phyloP scores from a whole-genome alignment of 2,797 vertebrate genomes.

The Catharus ustulatus region DNA sequence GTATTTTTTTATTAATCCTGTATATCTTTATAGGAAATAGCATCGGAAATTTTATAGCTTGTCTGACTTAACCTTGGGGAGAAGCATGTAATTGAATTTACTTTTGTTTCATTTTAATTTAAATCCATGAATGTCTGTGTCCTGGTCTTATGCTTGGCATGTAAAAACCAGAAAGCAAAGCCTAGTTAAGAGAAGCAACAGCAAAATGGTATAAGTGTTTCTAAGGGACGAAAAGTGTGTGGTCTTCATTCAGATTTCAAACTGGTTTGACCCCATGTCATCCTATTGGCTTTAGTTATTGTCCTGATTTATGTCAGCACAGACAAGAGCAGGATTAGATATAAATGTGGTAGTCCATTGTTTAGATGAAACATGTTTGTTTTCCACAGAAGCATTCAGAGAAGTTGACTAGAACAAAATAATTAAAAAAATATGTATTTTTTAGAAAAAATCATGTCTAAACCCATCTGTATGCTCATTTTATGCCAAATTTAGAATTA shows the following conservation, averaged over 20 bases:
- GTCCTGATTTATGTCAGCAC: constrained; percentile 55
- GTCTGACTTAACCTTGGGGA: background rate
- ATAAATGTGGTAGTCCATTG: constrained; percentile 42
- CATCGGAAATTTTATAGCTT: background rate
- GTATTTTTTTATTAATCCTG: background rate
- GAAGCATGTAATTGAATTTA: background rate
- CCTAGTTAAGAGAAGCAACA: constrained; percentile 4
- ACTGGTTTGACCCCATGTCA: constrained; percentile 61
- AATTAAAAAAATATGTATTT: background rate
- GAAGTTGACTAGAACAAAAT: background rate
- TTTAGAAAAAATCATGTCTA: background rate
- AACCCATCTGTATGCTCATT: background rate
- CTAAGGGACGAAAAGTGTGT: constrained; percentile 46
- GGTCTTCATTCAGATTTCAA: constrained; percentile 66
- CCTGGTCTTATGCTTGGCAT: background rate
- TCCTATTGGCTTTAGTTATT: constrained; percentile 57
- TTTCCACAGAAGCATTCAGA: background rate
- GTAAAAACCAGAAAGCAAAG: background rate
- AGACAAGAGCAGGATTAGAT: constrained; percentile 51
- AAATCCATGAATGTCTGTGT: background rate
- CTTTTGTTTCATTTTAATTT: background rate
- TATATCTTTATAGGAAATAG: background rate
- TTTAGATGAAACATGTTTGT: constrained; percentile 20
- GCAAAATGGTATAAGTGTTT: constrained; percentile 27
- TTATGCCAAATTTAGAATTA: background rate